Conservation (phyloP, 1,140 invertebrate genomes). For the Xylocopa sonorina region DNA sequence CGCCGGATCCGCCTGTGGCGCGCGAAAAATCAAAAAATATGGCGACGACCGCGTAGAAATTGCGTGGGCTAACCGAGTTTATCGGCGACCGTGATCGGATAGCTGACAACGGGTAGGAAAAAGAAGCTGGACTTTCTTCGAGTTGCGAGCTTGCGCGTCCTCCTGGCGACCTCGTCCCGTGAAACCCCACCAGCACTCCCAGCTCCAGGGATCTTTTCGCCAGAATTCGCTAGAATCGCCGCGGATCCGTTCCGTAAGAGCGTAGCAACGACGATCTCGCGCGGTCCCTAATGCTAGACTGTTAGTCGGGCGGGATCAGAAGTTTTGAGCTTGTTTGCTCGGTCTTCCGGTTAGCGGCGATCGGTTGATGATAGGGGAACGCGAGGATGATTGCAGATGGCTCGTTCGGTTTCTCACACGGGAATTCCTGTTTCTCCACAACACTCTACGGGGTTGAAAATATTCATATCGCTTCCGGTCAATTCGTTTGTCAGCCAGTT, state of each 20-base stretch:
- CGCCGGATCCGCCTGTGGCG: background rate
- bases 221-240: background rate
- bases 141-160: conserved; percentile 43
- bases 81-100: conserved; percentile 29
- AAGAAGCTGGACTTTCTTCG: conserved; percentile 18
- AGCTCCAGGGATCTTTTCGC: background rate
- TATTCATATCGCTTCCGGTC: too few relatives aligned
- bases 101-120: too few relatives aligned
- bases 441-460: too few relatives aligned
- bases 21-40: background rate
- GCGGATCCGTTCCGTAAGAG: background rate
- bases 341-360: conserved; percentile 9
- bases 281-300: background rate
- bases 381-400: background rate
- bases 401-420: background rate
- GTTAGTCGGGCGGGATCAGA: background rate
- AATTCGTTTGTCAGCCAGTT: too few relatives aligned
- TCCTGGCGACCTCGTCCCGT: conserved; percentile 62
- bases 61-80: conserved; percentile 50
- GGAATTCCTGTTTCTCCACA: too few relatives aligned
- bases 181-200: background rate
- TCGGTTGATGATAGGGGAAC: conserved; percentile 23
- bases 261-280: background rate
- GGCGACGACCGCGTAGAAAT: conserved; percentile 41
- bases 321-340: conserved; percentile 1